Base-by-base conservation (phyloP, 2,888 invertebrate genomes). In the Lomographa bimaculata region DNA sequence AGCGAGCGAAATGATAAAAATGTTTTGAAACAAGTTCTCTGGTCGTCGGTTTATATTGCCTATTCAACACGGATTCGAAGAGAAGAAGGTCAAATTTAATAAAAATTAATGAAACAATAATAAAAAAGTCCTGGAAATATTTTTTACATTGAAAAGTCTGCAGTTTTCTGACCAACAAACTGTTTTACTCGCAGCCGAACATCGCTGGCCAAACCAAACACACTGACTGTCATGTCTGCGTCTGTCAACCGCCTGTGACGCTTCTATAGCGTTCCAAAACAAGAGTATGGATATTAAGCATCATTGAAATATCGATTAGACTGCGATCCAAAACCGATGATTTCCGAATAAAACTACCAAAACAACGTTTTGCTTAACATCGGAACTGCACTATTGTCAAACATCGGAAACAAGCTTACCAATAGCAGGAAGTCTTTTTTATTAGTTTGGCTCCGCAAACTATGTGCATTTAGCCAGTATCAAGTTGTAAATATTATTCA, bases 1-100 rank as follows among this genome's bases (percentile, higher is more conserved):
- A 62, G 55, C 55, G 57, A 60, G 64, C 62, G 59, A 62, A 57
- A 47, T 57, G 54, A 59, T 63, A 59, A 33, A 46, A 71, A 72
- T 79, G 73, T 80, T 82, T 79, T 75, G 73, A 67, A 76, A 71
- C 67, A 70, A 79, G 70, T 71, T 71, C 63, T 59, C 57, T 69
- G 69, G 66, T 71, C 65, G 61, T 70, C 65, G 66, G 59, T 50
- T 62, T 48, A 54, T 48, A 52, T 54, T 50, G 26, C 30, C 37
- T 49, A 33, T 32, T 28, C 9, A 8, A 17, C 8, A 20, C 5
- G n/a, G 6, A 17, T 25, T 11, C 18, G 8, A 18, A 12, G n/a
- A 7, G 8, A 26, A 34, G 7, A 10, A 3, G 6, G 7, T n/a
- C n/a, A 20, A 7, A 7, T 12, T 14, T 18, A 9, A 12, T 21